Evolutionary conservation across 2,888 invertebrate species (phyloP), one percentile per base, ranked within the genome.

Genomic region (Chrysopilus asiliformis): DNA sequence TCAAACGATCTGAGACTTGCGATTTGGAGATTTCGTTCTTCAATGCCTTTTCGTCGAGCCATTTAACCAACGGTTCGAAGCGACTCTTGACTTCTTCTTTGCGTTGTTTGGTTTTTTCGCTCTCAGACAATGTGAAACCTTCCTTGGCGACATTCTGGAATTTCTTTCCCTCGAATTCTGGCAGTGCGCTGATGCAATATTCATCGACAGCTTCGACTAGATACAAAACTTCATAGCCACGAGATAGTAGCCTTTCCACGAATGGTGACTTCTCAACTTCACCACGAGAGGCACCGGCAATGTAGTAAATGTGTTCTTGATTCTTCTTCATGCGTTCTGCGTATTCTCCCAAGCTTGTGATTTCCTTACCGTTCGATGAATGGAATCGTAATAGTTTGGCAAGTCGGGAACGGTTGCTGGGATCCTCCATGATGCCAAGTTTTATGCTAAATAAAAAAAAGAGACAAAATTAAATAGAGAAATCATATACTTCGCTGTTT

Each of bases 121-220:
- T 70, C 53, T 90, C 87, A 29, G 82, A 76, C 7, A 97, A 65
- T 47, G 79, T 76, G 58, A 97, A 80, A 20, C 94, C 94, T 68
- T 99, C 98, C 67, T 98, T 99, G 49, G 98, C 98, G 36, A 95
- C 90, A 62, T 99, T 99, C 67, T 93, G 93, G 84, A 98, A 97
- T 66, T 94, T 97, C 68, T 94, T 91, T 36, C 93, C 91, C 53
- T 98, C 97, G 65, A 87, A 98, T 66, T 98, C 97, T 2, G 97
- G 94, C 60, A 98, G 69, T 30, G 93, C 82, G 34, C 91, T 89
- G 49, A 98, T 84, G 51, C 87, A 81, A 67, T 98, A 98, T 66
- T 98, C 98, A 67, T 98, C 98, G 32, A 98, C 94, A 20, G 98
- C 89, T 67, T 99, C 98, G 8, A 81, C 79, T 34, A 99, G 70